phyloP scores from a whole-genome alignment of 2,888 invertebrate genomes.

The Melieria omissa region DNA sequence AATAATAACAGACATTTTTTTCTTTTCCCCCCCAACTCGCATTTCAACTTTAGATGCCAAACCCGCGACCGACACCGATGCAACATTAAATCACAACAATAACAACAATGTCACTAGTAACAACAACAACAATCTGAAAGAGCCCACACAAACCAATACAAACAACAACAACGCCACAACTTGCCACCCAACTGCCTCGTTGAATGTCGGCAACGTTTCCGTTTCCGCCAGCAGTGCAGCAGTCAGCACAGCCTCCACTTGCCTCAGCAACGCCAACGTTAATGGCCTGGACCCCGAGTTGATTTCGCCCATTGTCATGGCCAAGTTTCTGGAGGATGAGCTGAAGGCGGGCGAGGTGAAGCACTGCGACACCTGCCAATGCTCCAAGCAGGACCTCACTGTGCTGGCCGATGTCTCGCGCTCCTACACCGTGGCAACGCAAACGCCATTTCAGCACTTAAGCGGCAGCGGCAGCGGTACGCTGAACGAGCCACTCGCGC shows the following conservation, averaged over 20 bases:
- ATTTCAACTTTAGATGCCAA: conserved; percentile 42
- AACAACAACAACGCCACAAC: conserved; percentile 46
- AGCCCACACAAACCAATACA: conserved; percentile 38
- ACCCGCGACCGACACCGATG: conserved; percentile 30
- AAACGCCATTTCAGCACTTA: conserved; percentile 70
- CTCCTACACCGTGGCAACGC: conserved; percentile 73
- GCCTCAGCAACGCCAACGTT: conserved; percentile 30
- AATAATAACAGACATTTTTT: not conserved
- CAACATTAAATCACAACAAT: conserved; percentile 40
- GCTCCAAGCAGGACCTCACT: conserved; percentile 69
- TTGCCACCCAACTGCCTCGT: conserved; percentile 28
- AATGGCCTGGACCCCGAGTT: conserved; percentile 57
- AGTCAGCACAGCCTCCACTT: conserved; percentile 31
- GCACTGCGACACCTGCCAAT: conserved; percentile 86
- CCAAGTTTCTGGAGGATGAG: conserved; percentile 90
- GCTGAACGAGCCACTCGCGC: conserved; percentile 55
- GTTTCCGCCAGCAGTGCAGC: conserved; percentile 22
- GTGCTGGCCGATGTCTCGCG: conserved; percentile 71
- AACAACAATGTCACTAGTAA: conserved; percentile 40
- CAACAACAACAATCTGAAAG: conserved; percentile 41
- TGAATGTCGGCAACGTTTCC: conserved; percentile 25
- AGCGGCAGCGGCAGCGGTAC: conserved; percentile 36
- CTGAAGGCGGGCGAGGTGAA: conserved; percentile 81
- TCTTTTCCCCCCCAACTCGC: not conserved
- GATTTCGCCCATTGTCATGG: conserved; percentile 89